Percentiles rank a stretch among this genome's conserved stretches.
Conservation (phyloP, 2,888 invertebrate species). For the Nudaria mundana region DNA sequence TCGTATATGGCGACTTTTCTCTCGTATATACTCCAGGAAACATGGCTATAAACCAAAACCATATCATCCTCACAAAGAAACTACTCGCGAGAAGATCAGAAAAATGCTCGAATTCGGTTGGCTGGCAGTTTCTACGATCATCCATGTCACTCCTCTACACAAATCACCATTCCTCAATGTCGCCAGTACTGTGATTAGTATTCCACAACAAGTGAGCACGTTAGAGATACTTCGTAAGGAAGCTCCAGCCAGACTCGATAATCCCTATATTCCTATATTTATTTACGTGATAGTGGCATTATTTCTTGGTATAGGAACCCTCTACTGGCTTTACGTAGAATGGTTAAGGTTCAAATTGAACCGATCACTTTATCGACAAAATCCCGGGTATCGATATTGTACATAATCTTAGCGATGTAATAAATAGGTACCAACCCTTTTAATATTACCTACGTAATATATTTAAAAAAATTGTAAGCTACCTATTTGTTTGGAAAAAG, state of each 20-base stretch:
- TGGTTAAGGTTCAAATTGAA: neutral
- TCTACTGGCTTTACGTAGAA: conserved; percentile 1
- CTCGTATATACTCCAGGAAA: neutral
- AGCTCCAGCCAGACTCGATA: neutral
- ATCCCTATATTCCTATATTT: neutral
- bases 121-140: conserved; percentile 20
- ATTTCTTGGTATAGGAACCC: neutral
- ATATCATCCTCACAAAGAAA: neutral
- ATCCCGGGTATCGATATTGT: neutral
- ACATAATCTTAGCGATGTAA: no score
- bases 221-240: neutral
- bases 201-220: conserved; percentile 9
- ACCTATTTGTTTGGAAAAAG: no score
- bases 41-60: neutral
- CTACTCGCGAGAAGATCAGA: conserved; percentile 22
- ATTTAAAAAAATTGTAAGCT: no score
- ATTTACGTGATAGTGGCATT: neutral
- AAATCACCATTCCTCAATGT: conserved; percentile 42
- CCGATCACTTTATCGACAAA: neutral
- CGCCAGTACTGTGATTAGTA: conserved; percentile 37
- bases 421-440: no score
- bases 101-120: conserved; percentile 27
- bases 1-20: neutral
- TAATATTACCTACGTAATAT: no score
- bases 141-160: conserved; percentile 28